Base-by-base conservation (phyloP, 2,797 vertebrate species). In the Coluber constrictor region DNA sequence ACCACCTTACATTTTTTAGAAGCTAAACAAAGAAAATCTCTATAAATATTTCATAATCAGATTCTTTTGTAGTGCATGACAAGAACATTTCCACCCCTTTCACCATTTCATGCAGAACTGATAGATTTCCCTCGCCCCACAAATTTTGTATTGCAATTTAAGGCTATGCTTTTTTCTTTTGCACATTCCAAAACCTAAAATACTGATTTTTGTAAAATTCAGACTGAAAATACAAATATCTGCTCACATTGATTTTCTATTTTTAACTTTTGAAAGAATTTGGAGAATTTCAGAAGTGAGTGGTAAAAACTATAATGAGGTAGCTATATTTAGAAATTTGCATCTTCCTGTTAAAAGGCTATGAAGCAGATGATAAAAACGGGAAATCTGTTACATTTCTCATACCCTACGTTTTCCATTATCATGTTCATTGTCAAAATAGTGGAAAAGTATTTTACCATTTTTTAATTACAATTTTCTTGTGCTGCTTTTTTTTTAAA, bases 31-130 rank as follows among this genome's bases (percentile, higher is more conserved):
- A 91, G 25, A 59, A 91, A 87, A 86, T 83, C 57, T 91, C 90
- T 70, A 86, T 86, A 91, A 93, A 93, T 27, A 9, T 63, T 54
- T 93, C 11, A 63, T 32, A 91, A 43, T 60, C 61, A 57, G 37
- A 83, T 91, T 88, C 63, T 90, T 93, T 91, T 83, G 88, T 91
- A 91, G 86, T 63, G 57, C 66, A 63, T 83, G 87, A 89, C 66
- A 89, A 89, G 57, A 23, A 70, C 74, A 59, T 89, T 88, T 87
- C 57, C n/a, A 88, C 7, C 47, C 29, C 37, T 59, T 60, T 60
- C 29, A 88, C 13, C 43, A 60, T 59, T 90, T 90, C 29, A 54
- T 90, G 29, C 37, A 74, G 86, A 79, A 47, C 43, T 93, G 61
- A 57, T 90, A n/a, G 83, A 87, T 88, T 87, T 32, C 70, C 57